Evolutionary conservation across 2,888 invertebrate genomes (phyloP).

Genomic region (Ophioninae sp.): DNA sequence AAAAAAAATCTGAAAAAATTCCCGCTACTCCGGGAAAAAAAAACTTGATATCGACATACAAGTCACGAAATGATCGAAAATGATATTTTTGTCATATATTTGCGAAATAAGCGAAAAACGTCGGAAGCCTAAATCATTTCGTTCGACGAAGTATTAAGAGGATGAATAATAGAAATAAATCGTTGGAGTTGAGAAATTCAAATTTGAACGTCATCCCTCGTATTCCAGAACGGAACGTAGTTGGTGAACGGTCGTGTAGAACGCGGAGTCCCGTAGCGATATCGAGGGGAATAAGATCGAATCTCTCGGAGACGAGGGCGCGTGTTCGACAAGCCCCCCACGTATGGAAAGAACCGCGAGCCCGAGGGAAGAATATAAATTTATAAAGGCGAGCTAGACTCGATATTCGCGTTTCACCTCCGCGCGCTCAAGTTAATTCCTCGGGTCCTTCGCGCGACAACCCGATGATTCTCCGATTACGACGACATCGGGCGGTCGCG

Average conservation of each 20-base stretch:
- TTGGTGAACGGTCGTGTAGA: conserved; percentile 48
- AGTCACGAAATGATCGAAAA: too few relatives aligned
- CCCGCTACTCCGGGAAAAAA: too few relatives aligned
- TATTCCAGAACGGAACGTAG: neutral
- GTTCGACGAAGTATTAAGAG: too few relatives aligned
- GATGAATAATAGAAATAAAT: too few relatives aligned
- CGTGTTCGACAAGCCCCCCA: conserved; percentile 26
- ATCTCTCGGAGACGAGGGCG: conserved; percentile 41
- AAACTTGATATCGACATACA: too few relatives aligned
- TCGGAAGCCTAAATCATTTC: too few relatives aligned
- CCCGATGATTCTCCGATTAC: conserved; percentile 53
- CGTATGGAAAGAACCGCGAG: conserved; percentile 21
- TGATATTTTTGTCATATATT: too few relatives aligned
- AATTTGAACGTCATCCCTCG: too few relatives aligned
- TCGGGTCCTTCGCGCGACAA: conserved; percentile 37
- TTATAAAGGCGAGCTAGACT: conserved; percentile 26
- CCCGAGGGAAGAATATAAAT: conserved; percentile 13
- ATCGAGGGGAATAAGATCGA: conserved; percentile 44
- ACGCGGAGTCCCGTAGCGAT: conserved; percentile 9
- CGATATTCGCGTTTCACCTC: conserved; percentile 45
- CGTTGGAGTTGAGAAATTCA: neutral
- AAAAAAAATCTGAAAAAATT: too few relatives aligned
- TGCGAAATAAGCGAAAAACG: too few relatives aligned
- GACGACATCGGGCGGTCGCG: conserved; percentile 12
- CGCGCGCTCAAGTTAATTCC: conserved; percentile 38